phyloP scores from a whole-genome alignment of 2,888 invertebrate species.

The Stegophylla sp. region DNA sequence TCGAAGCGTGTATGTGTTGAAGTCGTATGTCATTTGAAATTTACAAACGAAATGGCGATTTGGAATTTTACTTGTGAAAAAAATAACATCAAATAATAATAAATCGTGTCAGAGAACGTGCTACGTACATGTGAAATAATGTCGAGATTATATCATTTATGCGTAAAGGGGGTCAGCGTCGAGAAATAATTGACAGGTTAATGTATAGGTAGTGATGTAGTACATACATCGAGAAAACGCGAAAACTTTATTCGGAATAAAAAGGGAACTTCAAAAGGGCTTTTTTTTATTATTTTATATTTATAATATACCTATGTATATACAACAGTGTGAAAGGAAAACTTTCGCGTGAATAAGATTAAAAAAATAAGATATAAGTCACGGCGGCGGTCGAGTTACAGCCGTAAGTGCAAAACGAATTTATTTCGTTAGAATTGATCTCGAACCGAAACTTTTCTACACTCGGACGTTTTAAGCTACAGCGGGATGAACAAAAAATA shows the following conservation, averaged over 20 bases:
- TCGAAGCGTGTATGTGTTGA: neutral
- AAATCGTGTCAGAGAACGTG: neutral
- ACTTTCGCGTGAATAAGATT: conserved; percentile 38
- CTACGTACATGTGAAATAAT: neutral
- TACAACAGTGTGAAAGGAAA: conserved; percentile 16
- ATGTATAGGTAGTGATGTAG: no score
- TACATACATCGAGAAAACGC: conserved; percentile 10
- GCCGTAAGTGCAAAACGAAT: conserved; percentile 13
- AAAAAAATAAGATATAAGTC: conserved; percentile 41
- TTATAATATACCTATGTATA: no score
- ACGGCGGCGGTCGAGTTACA: neutral
- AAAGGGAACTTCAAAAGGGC: neutral
- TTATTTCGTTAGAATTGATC: conserved; percentile 35
- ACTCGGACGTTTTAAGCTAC: neutral
- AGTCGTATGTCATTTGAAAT: neutral
- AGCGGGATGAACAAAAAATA: no score
- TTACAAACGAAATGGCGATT: neutral
- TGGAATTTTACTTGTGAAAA: neutral
- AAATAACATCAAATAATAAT: neutral
- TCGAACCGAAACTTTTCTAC: conserved; percentile 35
- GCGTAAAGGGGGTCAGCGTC: neutral
- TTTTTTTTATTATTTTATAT: conserved; percentile 28
- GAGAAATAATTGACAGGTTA: conserved; percentile 33
- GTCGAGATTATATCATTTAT: conserved; percentile 9
- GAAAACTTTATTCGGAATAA: conserved; percentile 21